Conservation (phyloP, 2,113 vertebrate species). For the Promerops cafer region DNA sequence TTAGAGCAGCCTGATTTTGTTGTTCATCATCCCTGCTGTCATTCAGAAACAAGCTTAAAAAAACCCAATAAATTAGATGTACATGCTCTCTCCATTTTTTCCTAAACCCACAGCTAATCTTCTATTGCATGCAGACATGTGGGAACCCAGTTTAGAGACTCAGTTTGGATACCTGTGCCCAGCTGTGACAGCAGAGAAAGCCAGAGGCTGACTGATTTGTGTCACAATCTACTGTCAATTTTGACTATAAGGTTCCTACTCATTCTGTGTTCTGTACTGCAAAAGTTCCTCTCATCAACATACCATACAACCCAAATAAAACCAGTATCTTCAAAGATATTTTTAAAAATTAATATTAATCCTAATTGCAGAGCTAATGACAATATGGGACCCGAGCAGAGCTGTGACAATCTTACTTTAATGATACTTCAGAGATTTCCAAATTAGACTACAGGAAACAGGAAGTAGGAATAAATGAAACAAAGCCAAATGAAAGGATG, state of each 20-base stretch:
- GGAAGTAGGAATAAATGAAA: constrained; percentile 2
- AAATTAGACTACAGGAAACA: constrained; percentile 27
- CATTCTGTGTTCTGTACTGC: background rate
- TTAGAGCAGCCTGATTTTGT: background rate
- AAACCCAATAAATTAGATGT: background rate
- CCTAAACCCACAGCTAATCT: background rate
- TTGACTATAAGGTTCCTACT: background rate
- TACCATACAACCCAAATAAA: background rate
- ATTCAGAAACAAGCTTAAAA: constrained; percentile 10
- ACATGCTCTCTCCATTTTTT: background rate
- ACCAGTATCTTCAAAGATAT: background rate
- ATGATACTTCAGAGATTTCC: constrained; percentile 23
- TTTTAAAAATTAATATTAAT: background rate
- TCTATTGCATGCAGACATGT: background rate
- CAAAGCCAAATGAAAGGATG: constrained; percentile 3
- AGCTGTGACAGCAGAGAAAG: background rate
- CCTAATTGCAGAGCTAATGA: background rate
- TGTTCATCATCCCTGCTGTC: background rate
- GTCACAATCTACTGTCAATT: background rate
- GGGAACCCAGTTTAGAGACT: background rate
- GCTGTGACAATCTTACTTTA: background rate
- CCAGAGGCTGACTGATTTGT: background rate
- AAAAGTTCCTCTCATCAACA: background rate
- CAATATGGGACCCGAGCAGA: background rate
- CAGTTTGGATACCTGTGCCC: background rate